Conservation (phyloP, 2,797 vertebrate species). For the Pogoniulus pusillus region DNA sequence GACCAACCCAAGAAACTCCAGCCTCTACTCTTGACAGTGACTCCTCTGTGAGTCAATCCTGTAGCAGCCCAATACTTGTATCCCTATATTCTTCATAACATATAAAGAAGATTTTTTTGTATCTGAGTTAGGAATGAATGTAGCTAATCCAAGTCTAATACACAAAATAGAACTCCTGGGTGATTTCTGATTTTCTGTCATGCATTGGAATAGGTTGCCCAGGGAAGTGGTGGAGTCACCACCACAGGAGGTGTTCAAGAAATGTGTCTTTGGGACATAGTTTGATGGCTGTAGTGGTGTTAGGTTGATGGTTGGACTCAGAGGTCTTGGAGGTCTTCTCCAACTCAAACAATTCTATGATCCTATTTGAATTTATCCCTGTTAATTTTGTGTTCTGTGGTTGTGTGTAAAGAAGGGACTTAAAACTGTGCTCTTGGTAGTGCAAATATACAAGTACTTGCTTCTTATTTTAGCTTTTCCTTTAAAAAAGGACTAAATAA, state of each 20-base stretch:
- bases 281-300: too few relatives aligned
- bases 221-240: too few relatives aligned
- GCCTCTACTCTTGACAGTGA: rapidly evolving
- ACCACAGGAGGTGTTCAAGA: too few relatives aligned
- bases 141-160: background rate
- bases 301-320: too few relatives aligned
- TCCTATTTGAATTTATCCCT: too few relatives aligned
- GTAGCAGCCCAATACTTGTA: background rate
- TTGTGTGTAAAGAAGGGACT: background rate
- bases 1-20: background rate
- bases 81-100: background rate
- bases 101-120: background rate
- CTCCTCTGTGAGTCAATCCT: background rate
- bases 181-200: background rate
- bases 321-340: too few relatives aligned
- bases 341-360: too few relatives aligned
- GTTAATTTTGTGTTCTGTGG: background rate
- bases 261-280: too few relatives aligned
- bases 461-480: background rate
- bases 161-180: background rate
- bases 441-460: too few relatives aligned
- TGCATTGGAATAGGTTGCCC: too few relatives aligned
- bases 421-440: background rate
- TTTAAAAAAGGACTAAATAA: background rate
- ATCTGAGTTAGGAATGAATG: background rate